Evolutionary conservation across 2,113 vertebrate species (phyloP).

Genomic region (Charina bottae): DNA sequence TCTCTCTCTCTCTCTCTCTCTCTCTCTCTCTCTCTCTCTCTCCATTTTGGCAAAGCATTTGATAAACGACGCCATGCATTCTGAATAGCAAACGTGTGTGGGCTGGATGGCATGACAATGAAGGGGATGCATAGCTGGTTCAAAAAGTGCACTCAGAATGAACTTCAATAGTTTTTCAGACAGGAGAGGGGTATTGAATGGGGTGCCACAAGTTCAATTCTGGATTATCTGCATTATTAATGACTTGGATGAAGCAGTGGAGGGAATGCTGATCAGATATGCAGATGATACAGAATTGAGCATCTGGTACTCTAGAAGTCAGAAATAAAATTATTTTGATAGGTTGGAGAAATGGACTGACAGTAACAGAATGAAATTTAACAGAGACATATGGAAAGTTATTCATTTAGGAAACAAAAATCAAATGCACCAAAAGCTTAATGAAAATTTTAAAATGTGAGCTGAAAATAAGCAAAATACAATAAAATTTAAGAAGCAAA

Average conservation of each 20-base stretch:
- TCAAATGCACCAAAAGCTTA: neutral
- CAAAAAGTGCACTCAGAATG: neutral
- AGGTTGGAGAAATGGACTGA: neutral
- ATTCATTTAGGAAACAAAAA: neutral
- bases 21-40: too few relatives aligned
- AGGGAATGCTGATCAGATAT: neutral
- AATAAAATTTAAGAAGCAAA: neutral
- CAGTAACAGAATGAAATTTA: neutral
- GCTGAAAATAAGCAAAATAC: neutral
- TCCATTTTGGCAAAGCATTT: neutral
- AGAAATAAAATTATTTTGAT: neutral
- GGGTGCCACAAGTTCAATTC: neutral
- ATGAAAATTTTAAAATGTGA: neutral
- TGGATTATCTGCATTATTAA: neutral
- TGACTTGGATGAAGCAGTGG: neutral
- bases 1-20: too few relatives aligned
- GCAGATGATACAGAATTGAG: neutral
- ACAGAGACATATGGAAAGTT: neutral
- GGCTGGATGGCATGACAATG: neutral
- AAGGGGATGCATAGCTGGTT: neutral
- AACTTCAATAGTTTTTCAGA: neutral
- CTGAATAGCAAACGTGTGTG: neutral
- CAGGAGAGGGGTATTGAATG: neutral
- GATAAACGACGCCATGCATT: neutral
- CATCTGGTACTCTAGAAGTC: neutral